A percentile compares a stretch with the other conserved stretches of the same genome.
Evolutionary conservation across 2,113 vertebrate species (phyloP).

Genomic region (Bungarus multicinctus): DNA sequence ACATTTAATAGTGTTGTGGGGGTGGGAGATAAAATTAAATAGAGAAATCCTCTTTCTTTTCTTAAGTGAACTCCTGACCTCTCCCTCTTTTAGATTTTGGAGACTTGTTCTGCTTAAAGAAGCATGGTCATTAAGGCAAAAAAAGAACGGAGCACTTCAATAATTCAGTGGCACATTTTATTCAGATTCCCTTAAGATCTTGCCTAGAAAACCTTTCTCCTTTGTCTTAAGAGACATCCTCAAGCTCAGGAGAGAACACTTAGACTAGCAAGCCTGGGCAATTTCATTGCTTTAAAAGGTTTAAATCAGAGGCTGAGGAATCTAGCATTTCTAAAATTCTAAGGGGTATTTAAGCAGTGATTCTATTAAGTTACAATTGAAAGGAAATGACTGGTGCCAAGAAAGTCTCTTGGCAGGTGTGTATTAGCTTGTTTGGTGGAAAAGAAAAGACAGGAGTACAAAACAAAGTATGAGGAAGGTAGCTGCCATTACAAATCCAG

Average conservation of each 20-base stretch:
- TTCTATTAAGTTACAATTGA: slow-evolving; percentile 23
- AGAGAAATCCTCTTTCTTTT: slow-evolving; percentile 13
- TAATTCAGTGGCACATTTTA: slow-evolving; percentile 50
- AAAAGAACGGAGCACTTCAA: slow-evolving; percentile 46
- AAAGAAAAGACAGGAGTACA: neutral
- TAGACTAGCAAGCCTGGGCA: neutral
- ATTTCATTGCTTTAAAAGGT: neutral
- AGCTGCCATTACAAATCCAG: neutral
- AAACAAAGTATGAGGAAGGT: neutral
- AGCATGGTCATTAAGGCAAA: slow-evolving; percentile 35
- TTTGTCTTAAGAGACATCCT: slow-evolving; percentile 27
- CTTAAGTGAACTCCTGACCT: slow-evolving; percentile 42
- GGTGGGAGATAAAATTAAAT: neutral
- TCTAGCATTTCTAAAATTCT: neutral
- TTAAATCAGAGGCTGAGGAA: neutral
- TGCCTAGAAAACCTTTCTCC: neutral
- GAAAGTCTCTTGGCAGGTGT: slow-evolving; percentile 10
- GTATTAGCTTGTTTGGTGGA: neutral
- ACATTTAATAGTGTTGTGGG: slow-evolving; percentile 58
- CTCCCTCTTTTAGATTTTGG: slow-evolving; percentile 37
- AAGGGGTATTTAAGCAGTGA: neutral
- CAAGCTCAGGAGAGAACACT: slow-evolving; percentile 9
- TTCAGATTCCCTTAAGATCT: slow-evolving; percentile 20
- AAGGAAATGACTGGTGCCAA: slow-evolving; percentile 10
- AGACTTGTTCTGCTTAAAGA: slow-evolving; percentile 59